These are phyloP conservation scores for Tarsius wallacei DNA, from an alignment of 2,797 vertebrate genomes.

Conservation along the genomic window DNA sequence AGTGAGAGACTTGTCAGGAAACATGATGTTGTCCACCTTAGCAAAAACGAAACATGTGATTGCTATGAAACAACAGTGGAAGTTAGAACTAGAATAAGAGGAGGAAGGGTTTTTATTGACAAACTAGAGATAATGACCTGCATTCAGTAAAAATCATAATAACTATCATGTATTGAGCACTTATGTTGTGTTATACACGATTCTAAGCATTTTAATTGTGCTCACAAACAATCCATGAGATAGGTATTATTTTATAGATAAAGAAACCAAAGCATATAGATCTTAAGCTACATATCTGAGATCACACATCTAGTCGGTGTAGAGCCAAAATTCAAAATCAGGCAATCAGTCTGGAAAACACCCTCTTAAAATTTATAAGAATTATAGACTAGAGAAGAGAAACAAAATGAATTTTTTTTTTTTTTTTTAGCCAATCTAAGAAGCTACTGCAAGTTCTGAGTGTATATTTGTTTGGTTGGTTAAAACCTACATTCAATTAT, in stretches of 20 bases:
- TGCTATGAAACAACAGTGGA: background rate
- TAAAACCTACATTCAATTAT: background rate
- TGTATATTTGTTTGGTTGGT: background rate
- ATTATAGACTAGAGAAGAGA: background rate
- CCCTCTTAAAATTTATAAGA: background rate
- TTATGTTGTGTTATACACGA: background rate
- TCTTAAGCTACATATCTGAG: background rate
- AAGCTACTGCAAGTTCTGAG: background rate
- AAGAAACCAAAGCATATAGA: background rate
- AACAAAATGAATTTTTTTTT: background rate
- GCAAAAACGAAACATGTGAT: background rate
- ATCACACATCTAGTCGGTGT: background rate
- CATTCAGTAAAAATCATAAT: background rate
- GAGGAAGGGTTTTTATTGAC: background rate
- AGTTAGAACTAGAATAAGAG: background rate
- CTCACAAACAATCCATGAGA: background rate
- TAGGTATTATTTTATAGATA: background rate
- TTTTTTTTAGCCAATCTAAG: background rate
- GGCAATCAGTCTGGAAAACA: background rate
- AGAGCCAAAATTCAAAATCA: background rate
- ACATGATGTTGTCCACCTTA: background rate
- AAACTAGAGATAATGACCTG: background rate
- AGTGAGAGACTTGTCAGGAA: background rate
- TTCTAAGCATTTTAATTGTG: background rate
- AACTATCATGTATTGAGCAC: background rate